Conservation (phyloP, 2,113 vertebrate genomes). For the Xiphophorus hellerii region DNA sequence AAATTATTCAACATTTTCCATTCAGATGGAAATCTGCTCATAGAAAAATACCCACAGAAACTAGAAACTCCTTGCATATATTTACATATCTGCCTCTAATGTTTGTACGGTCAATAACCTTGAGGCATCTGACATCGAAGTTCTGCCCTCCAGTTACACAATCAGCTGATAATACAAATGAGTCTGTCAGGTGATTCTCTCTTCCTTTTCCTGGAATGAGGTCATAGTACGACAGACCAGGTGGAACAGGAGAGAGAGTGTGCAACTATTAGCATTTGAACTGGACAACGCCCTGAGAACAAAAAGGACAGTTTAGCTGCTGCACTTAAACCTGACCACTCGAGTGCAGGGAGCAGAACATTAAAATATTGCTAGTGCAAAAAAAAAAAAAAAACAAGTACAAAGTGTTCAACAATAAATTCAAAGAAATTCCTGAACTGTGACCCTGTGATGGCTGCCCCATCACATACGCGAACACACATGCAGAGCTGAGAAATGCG, state of each 20-base stretch:
- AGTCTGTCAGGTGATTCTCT: conserved; percentile 65
- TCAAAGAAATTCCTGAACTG: conserved; percentile 11
- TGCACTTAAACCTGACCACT: conserved; percentile 33
- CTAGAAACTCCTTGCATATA: conserved; percentile 11
- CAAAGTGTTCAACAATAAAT: conserved; percentile 5
- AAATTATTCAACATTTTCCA: conserved; percentile 1
- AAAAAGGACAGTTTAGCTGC: conserved; percentile 14
- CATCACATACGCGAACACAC: conserved; percentile 23
- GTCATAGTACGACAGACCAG: conserved; percentile 66
- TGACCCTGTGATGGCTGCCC: background rate
- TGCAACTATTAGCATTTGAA: conserved; percentile 18
- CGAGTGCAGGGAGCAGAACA: conserved; percentile 6
- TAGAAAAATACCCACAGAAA: background rate
- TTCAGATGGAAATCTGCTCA: background rate
- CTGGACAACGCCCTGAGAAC: conserved; percentile 46
- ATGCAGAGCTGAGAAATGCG: conserved; percentile 33
- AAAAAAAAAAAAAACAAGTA: background rate
- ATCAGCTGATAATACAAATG: conserved; percentile 78
- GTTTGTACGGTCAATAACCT: conserved; percentile 43
- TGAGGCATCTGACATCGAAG: conserved; percentile 38
- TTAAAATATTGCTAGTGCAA: conserved; percentile 5
- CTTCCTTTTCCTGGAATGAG: conserved; percentile 75
- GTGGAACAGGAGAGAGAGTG: conserved; percentile 25
- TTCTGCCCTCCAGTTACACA: conserved; percentile 57
- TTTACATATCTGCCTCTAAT: conserved; percentile 10